Percentiles rank a stretch among this genome's conserved stretches.
Conservation (phyloP, 1,140 invertebrate species). For the Triops cancriformis region DNA sequence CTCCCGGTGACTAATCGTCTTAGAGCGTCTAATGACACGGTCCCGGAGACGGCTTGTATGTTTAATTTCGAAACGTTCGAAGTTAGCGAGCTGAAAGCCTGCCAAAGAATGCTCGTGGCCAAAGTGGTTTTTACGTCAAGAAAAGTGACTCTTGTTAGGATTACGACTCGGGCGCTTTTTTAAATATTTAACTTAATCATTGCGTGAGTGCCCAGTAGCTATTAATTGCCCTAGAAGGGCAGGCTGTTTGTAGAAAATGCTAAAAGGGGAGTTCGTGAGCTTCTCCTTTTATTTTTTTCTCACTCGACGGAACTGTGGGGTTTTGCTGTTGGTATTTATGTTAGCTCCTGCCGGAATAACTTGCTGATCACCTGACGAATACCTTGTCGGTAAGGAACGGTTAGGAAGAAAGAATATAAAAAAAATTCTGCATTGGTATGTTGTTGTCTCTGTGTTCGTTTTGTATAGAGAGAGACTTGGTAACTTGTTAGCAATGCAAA, state of each 20-base stretch:
- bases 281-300: not conserved
- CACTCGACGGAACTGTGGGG: not conserved
- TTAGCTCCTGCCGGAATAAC: not conserved
- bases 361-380: not conserved
- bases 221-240: not conserved
- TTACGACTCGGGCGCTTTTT: not conserved
- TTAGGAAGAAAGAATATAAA: not conserved
- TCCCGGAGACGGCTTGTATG: not conserved
- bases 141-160: not conserved
- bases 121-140: not conserved
- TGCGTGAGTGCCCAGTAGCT: not conserved
- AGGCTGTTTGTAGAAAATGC: not conserved
- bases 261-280: not conserved
- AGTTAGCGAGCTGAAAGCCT: not conserved
- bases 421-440: not conserved
- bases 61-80: not conserved
- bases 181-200: not conserved
- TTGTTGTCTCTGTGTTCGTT: not conserved
- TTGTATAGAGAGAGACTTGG: not conserved
- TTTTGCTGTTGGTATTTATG: not conserved
- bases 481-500: slow-evolving; percentile 14
- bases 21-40: not conserved
- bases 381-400: not conserved
- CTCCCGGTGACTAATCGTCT: not conserved
- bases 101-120: not conserved